Evolutionary conservation across 2,888 invertebrate species (phyloP).

Genomic region (Frankliniella intonsa): DNA sequence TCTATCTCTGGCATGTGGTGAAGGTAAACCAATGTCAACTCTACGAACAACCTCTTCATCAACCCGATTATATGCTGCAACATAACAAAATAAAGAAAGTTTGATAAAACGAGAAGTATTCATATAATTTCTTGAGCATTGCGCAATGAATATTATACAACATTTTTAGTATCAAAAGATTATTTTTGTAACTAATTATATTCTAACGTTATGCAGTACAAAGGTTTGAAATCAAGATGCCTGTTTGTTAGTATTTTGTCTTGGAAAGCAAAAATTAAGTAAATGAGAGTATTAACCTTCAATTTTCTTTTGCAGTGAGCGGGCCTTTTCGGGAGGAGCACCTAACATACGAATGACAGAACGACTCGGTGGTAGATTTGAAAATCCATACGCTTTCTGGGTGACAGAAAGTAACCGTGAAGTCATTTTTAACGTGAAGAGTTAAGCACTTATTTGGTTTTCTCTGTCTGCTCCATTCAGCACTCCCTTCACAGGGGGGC

Average conservation of each 20-base stretch:
- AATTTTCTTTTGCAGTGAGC: background rate
- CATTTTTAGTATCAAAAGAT: background rate
- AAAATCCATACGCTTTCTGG: background rate
- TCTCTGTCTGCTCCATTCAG: too few relatives aligned
- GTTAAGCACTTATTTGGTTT: background rate
- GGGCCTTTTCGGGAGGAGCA: background rate
- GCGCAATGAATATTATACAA: background rate
- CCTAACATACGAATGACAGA: background rate
- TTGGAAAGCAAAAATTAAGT: background rate
- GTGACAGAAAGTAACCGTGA: background rate
- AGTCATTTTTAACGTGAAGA: background rate
- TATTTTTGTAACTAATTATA: background rate
- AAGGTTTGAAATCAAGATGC: background rate
- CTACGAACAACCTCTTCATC: slow-evolving; percentile 55
- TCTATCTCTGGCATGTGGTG: slow-evolving; percentile 40
- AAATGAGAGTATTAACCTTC: background rate
- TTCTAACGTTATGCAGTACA: background rate
- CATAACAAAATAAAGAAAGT: background rate
- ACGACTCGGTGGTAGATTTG: background rate
- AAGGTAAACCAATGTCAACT: slow-evolving; percentile 62
- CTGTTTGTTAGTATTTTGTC: background rate
- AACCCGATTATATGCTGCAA: slow-evolving; percentile 49
- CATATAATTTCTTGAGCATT: background rate
- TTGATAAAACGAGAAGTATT: background rate
- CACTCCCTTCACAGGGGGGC: too few relatives aligned